Evolutionary conservation across 2,113 vertebrate genomes (phyloP).

Genomic region (Hiodon alosoides): DNA sequence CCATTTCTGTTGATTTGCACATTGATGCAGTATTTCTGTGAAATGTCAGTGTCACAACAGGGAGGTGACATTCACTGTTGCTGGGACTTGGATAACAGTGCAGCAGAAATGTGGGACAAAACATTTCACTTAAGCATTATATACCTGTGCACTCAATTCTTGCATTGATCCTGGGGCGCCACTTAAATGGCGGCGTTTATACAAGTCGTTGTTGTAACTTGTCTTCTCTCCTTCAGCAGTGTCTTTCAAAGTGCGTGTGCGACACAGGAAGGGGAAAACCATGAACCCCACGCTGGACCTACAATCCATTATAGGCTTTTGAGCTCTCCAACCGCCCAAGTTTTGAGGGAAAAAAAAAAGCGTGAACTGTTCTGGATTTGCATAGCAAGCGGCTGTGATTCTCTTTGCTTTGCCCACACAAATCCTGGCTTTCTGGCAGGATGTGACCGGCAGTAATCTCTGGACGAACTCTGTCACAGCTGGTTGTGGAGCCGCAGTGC

Average conservation of each 20-base stretch:
- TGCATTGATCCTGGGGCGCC: too few species aligned
- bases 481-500: slow-evolving; percentile 10
- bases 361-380: slow-evolving; percentile 26
- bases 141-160: too few species aligned
- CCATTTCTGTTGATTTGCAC: not conserved
- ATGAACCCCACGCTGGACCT: slow-evolving; percentile 10
- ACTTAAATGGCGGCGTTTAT: too few species aligned
- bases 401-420: slow-evolving; percentile 24
- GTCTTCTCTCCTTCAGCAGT: slow-evolving; percentile 4
- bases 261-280: not conserved
- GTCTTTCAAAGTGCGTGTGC: not conserved
- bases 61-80: not conserved
- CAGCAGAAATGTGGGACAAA: too few species aligned
- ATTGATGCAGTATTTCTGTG: not conserved
- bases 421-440: slow-evolving; percentile 32
- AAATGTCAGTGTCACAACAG: not conserved
- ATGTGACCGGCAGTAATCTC: slow-evolving; percentile 29
- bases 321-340: too few species aligned
- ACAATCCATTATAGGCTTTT: slow-evolving; percentile 16
- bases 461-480: slow-evolving; percentile 27
- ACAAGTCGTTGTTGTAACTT: slow-evolving; percentile 2
- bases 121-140: too few species aligned
- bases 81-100: too few species aligned
- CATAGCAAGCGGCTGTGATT: slow-evolving; percentile 29
- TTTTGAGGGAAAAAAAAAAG: not conserved